Conservation (phyloP, 1,140 invertebrate species). For the Acromyrmex charruanus region DNA sequence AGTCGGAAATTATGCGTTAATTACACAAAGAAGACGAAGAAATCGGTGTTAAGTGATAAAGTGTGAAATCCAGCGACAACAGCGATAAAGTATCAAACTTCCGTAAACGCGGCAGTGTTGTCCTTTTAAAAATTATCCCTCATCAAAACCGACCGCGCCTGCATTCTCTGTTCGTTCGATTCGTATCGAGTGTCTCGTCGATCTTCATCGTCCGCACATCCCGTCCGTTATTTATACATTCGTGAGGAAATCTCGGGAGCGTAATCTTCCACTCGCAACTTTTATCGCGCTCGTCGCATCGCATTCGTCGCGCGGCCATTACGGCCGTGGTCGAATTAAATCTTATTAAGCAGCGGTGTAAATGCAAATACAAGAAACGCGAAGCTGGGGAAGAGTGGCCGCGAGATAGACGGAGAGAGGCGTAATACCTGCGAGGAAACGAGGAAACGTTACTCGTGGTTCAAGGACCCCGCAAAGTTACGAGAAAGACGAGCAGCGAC, state of each 20-base stretch:
- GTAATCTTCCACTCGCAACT: neutral
- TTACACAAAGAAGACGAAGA: neutral
- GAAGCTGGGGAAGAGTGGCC: neutral
- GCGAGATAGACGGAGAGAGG: conserved; percentile 38
- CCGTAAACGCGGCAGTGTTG: neutral
- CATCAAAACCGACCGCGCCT: neutral
- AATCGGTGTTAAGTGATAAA: neutral
- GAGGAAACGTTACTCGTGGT: conserved; percentile 49
- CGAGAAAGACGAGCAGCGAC: conserved; percentile 19
- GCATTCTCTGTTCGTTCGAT: conserved; percentile 1
- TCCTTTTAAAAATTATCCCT: neutral
- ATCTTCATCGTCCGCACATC: conserved; percentile 21
- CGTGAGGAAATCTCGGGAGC: conserved; percentile 12
- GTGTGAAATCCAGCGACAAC: conserved; percentile 14
- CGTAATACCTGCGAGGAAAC: conserved; percentile 40
- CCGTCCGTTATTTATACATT: conserved; percentile 39
- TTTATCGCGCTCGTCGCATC: conserved; percentile 13
- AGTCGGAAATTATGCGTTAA: neutral
- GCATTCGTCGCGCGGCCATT: conserved; percentile 14
- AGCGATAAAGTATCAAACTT: conserved; percentile 9
- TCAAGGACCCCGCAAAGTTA: conserved; percentile 49
- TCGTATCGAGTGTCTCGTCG: conserved; percentile 11
- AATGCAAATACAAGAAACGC: conserved; percentile 50
- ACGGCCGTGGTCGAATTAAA: conserved; percentile 40
- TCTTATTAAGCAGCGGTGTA: conserved; percentile 39